Evolutionary conservation across 2,888 invertebrate genomes (phyloP), one percentile per base, ranked within the genome.

Genomic region (Parasteatoda lunata): DNA sequence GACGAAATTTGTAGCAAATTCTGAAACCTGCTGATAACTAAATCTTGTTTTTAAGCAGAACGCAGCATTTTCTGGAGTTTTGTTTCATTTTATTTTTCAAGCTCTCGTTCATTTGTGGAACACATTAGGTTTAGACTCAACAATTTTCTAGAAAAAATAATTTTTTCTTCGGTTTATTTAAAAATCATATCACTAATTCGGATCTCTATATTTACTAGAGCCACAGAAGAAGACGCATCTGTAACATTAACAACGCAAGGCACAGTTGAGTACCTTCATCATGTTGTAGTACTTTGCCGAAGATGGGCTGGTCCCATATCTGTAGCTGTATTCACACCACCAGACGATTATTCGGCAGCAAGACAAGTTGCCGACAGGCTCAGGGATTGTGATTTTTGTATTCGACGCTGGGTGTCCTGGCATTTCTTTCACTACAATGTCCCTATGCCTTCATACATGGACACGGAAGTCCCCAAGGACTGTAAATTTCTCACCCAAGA

Each of bases 391-490:
- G 92, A 93, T 89, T 94, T 95, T 75, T 93, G 96, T 90, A 94
- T 97, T 90, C 94, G 94, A 83, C 94, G 96, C 91, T 95, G 94
- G 91, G 96, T 96, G 92, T 96, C 97, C 89, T 97, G 97, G 93
- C 97, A 97, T 92, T 92, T 97, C 80, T 97, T 96, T 93, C 97
- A 97, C 93, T 95, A 96, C 90, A 95, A 95, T 91, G 96, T 96
- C 91, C 6, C 47, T 4, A 7, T 9, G 8, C 64, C 51, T 13
- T 30, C 45, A 0, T 3, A 65, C 49, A 15, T 11, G 3, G 51
- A 49, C 13, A 13, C 70, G 45, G 49, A 66, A 9, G 1, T 45
- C 30, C 2, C 65, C 2, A 6, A 45, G 13, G 65, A 83, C 11
- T 83, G 83, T 47, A 51, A 13, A 4, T 8, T 45, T 3, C 5